Evolutionary conservation across 1,140 invertebrate genomes (phyloP).

Genomic region (Formica exsecta): DNA sequence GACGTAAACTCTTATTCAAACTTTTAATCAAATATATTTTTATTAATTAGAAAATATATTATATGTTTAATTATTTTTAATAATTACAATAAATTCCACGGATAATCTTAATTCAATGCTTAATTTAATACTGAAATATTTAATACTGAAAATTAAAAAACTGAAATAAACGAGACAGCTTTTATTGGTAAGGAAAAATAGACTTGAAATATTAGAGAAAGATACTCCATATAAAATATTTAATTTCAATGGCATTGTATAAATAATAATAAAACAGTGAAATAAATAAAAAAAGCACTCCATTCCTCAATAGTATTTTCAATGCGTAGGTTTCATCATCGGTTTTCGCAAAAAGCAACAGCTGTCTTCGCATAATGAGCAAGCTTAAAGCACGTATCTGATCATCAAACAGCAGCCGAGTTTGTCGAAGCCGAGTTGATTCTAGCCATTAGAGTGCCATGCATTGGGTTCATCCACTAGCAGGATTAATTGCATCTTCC

Average conservation of each 20-base stretch:
- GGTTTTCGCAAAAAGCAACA: not conserved
- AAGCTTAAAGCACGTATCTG: not conserved
- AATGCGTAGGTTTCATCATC: not conserved
- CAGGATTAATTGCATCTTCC: slow-evolving; percentile 2
- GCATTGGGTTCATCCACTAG: slow-evolving; percentile 12
- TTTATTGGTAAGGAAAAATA: not conserved
- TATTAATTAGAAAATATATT: not conserved
- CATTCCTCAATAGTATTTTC: not conserved
- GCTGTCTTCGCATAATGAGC: not conserved
- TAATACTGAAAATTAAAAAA: not conserved
- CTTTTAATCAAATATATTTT: not conserved
- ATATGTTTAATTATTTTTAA: not conserved
- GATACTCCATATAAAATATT: not conserved
- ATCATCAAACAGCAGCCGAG: slow-evolving; percentile 37
- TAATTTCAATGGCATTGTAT: not conserved
- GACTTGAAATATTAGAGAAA: not conserved
- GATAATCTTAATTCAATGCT: not conserved
- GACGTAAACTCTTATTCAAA: too few species aligned
- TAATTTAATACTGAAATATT: not conserved
- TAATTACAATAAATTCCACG: not conserved
- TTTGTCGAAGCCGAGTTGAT: slow-evolving; percentile 53
- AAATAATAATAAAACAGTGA: not conserved
- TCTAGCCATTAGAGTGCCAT: slow-evolving; percentile 45
- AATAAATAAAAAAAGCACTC: not conserved
- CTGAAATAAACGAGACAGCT: not conserved